Evolutionary conservation across 2,113 vertebrate species (phyloP), one percentile per base, ranked within the genome.

Genomic region (Nycticebus coucang): DNA sequence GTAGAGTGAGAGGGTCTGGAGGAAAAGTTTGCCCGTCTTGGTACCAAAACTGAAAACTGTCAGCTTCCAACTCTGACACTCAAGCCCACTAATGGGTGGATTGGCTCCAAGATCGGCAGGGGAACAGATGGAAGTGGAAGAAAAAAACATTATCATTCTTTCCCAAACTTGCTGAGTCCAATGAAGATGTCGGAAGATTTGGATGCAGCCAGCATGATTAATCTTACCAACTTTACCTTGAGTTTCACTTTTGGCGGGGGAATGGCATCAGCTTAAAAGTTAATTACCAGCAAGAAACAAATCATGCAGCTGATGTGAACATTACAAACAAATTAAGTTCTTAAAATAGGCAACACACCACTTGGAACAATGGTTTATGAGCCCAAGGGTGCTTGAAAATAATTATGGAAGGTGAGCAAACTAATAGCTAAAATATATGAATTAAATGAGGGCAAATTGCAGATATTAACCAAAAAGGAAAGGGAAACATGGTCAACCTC

Each of bases 241-340:
- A 93, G 55, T 95, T 93, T 89, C 89, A 64, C 57, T 82, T 86
- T 89, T 90, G 93, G 95, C 5, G 35, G 62, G 71, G 93, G 85
- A 68, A 85, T 77, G 66, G 80, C 83, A 95, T 93, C 89, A 82
- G 86, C 93, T 96, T 97, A 94, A 96, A 96, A 97, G 94, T 97
- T 97, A 97, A 97, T 98, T 97, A 97, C 89, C 90, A 97, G 84
- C 93, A 74, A 95, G 84, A 95, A 97, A 95, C 93, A 97, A 92
- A 96, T 87, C 95, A 95, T 78, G 84, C 96, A 84, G 93, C 83
- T 92, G 93, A 97, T 96, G 78, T 45, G 71, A 89, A 95, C 94
- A 97, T 97, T 94, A 87, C 89, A 94, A 97, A 97, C 93, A 95
- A 97, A 98, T 97, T 87, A 95, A 89, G 96, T 91, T 97, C 97